A percentile compares a stretch with the other conserved stretches of the same genome.
phyloP scores from a whole-genome alignment of 2,113 vertebrate genomes.

The Mustelus asterias region DNA sequence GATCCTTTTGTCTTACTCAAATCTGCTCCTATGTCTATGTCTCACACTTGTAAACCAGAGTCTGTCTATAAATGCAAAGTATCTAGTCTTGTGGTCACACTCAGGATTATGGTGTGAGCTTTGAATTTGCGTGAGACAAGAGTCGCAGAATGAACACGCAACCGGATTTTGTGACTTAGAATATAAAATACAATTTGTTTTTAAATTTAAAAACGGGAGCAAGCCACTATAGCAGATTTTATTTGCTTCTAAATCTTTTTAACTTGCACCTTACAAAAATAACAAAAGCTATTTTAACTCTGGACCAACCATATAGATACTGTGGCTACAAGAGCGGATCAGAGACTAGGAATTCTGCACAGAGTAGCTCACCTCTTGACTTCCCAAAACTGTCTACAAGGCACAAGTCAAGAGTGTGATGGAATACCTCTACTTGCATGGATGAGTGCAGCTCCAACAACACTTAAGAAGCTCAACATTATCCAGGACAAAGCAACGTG shows the following conservation, averaged over 20 bases:
- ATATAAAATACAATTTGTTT: not conserved
- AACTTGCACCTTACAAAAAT: not conserved
- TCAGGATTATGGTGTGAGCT: not conserved
- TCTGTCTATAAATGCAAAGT: not conserved
- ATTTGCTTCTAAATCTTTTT: not conserved
- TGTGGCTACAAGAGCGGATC: too few species aligned
- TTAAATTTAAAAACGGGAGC: not conserved
- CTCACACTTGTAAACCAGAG: not conserved
- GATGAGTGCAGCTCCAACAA: too few species aligned
- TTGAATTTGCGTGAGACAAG: not conserved
- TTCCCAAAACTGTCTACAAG: too few species aligned
- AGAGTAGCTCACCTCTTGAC: too few species aligned
- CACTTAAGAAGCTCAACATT: too few species aligned
- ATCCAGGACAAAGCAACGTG: too few species aligned
- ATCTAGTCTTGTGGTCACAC: not conserved
- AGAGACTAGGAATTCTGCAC: too few species aligned
- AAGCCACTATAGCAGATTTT: not conserved
- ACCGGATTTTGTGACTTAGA: not conserved
- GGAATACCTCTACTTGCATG: too few species aligned
- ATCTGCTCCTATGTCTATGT: not conserved
- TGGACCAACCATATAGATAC: too few species aligned
- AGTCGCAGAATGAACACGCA: not conserved
- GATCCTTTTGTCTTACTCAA: not conserved
- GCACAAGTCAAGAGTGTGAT: too few species aligned
- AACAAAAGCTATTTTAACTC: not conserved